These are phyloP conservation scores for Austrofundulus limnaeus DNA, from an alignment of 2,113 vertebrate genomes.

Conservation along the genomic window DNA sequence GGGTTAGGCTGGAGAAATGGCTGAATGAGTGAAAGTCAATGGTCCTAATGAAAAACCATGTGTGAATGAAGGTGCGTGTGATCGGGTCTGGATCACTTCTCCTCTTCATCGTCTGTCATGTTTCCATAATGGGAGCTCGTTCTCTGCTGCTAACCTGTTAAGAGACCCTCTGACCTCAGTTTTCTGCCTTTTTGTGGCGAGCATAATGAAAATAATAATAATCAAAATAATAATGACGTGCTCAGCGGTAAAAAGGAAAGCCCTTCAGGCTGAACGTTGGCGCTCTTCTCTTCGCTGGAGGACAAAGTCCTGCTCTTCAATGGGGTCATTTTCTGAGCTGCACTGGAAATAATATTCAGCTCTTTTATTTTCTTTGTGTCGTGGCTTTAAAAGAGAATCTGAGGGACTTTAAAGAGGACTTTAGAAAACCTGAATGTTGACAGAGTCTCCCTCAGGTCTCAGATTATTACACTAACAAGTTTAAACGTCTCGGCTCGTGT, in stretches of 20 bases:
- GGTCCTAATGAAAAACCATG: too few species aligned
- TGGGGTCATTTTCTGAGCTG: conserved; percentile 21
- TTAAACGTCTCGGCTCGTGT: too few species aligned
- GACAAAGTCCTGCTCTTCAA: conserved; percentile 32
- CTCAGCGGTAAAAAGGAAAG: conserved; percentile 13
- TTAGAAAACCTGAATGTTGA: neutral
- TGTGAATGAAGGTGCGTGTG: neutral
- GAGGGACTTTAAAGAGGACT: neutral
- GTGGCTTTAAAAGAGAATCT: conserved; percentile 11
- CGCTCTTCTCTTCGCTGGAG: conserved; percentile 10
- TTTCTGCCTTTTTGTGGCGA: conserved; percentile 13
- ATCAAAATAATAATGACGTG: too few species aligned
- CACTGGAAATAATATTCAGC: conserved; percentile 12
- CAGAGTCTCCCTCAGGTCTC: neutral
- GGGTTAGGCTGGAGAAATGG: too few species aligned
- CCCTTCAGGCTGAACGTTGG: conserved; percentile 22
- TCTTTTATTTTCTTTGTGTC: neutral
- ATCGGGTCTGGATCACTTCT: conserved; percentile 7
- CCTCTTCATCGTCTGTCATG: conserved; percentile 24
- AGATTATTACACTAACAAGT: neutral
- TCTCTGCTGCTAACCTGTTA: conserved; percentile 32
- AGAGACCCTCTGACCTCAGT: conserved; percentile 35
- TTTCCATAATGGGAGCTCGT: conserved; percentile 15
- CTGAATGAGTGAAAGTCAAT: too few species aligned
- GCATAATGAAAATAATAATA: conserved; percentile 7